Evolutionary conservation across 2,113 vertebrate genomes (phyloP).

Genomic region (Sceloporus undulatus): DNA sequence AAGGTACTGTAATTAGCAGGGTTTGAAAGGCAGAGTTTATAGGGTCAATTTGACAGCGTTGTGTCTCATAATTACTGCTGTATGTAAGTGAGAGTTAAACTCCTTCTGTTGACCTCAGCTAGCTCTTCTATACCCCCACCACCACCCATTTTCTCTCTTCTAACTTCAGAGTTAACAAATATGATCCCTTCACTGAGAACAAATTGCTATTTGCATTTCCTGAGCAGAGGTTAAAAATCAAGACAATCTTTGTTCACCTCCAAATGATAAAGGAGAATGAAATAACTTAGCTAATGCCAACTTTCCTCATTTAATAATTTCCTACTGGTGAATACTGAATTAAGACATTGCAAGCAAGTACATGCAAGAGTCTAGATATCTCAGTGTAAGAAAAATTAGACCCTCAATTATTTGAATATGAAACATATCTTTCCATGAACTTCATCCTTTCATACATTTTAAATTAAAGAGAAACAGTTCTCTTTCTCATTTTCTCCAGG

Average conservation of each 20-base stretch:
- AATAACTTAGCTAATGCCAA: slow-evolving; percentile 20
- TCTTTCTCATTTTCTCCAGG: neutral
- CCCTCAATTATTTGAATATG: neutral
- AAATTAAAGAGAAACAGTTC: neutral
- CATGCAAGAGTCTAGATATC: neutral
- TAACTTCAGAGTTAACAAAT: neutral
- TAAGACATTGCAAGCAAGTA: slow-evolving; percentile 8
- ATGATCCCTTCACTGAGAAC: neutral
- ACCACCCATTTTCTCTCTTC: slow-evolving; percentile 31
- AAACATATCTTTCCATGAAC: neutral
- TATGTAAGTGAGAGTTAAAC: slow-evolving; percentile 51
- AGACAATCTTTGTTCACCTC: neutral
- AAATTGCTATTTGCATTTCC: neutral
- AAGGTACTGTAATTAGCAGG: slow-evolving; percentile 61
- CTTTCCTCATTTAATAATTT: slow-evolving; percentile 38
- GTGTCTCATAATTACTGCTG: slow-evolving; percentile 40
- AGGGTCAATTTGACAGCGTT: slow-evolving; percentile 44
- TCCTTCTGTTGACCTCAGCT: slow-evolving; percentile 33
- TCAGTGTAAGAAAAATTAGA: slow-evolving; percentile 1
- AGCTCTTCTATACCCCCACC: neutral
- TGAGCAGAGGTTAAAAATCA: slow-evolving; percentile 28
- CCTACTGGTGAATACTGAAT: slow-evolving; percentile 19
- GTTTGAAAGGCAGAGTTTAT: slow-evolving; percentile 38
- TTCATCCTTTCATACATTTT: neutral
- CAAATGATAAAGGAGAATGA: neutral